Conservation (phyloP, 2,797 vertebrate genomes). For the Orestias chungarensis region DNA sequence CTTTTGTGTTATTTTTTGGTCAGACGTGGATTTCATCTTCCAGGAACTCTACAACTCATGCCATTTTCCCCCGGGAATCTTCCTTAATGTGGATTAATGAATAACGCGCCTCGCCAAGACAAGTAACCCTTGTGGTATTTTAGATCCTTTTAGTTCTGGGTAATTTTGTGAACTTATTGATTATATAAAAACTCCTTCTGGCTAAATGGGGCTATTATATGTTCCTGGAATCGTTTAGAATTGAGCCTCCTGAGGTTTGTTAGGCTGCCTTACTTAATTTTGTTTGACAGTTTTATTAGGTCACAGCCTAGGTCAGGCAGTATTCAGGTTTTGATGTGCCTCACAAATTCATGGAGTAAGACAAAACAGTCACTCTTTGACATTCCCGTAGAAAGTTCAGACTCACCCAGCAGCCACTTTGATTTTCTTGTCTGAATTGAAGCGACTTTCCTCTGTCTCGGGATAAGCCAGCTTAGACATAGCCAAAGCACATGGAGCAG, state of each 20-base stretch:
- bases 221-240: neutral
- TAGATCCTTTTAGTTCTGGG: neutral
- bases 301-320: neutral
- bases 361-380: neutral
- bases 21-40: neutral
- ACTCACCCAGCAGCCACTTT: constrained; percentile 83
- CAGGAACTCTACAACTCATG: neutral
- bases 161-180: neutral
- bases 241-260: neutral
- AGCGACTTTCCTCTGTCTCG: constrained; percentile 87
- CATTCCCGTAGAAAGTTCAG: constrained; percentile 28
- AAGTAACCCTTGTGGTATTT: neutral
- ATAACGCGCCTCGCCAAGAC: neutral
- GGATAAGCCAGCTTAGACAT: constrained; percentile 93
- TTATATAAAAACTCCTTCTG: neutral
- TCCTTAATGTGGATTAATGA: neutral
- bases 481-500: constrained; percentile 92
- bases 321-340: neutral
- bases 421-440: constrained; percentile 78
- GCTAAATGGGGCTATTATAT: neutral
- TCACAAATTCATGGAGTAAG: neutral
- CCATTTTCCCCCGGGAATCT: neutral
- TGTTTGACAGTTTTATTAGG: neutral
- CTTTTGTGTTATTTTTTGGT: neutral
- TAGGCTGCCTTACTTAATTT: neutral